phyloP scores from a whole-genome alignment of 2,113 vertebrate species.

The Sylvia atricapilla region DNA sequence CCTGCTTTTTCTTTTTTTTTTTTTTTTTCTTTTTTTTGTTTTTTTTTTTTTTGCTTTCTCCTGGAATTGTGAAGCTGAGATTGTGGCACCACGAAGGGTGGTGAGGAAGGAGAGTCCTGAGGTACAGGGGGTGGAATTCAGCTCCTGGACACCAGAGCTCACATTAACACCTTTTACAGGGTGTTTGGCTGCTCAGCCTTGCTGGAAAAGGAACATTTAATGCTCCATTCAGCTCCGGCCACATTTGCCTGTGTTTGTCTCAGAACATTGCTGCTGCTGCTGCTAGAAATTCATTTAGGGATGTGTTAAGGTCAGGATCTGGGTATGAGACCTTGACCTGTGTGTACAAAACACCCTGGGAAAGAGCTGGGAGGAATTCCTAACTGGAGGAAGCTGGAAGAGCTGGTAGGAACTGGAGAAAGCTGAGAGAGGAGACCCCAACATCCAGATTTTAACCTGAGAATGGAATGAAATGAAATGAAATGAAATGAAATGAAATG shows the following conservation, averaged over 20 bases:
- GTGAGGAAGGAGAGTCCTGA: accelerated
- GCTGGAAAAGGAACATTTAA: not conserved
- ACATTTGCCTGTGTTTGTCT: not conserved
- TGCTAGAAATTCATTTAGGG: not conserved
- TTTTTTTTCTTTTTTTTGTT: not conserved
- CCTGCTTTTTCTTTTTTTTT: not conserved
- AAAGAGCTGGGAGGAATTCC: not conserved
- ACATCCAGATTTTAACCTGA: not conserved
- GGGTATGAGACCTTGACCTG: not conserved
- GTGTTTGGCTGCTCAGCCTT: not conserved
- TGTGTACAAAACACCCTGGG: not conserved
- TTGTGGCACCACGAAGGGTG: not conserved
- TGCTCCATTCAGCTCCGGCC: not conserved
- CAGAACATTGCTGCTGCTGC: not conserved
- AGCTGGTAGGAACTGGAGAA: not conserved
- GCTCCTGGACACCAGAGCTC: not conserved
- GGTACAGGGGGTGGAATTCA: not conserved
- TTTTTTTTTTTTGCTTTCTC: not conserved
- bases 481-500: not conserved
- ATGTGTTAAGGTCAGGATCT: not conserved
- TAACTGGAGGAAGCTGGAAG: not conserved
- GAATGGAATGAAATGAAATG: not conserved
- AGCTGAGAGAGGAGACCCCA: not conserved
- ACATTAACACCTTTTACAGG: not conserved
- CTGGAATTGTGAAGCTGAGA: not conserved